Base-by-base conservation (phyloP, 1,140 invertebrate species). In the Brachionus manjavacas region DNA sequence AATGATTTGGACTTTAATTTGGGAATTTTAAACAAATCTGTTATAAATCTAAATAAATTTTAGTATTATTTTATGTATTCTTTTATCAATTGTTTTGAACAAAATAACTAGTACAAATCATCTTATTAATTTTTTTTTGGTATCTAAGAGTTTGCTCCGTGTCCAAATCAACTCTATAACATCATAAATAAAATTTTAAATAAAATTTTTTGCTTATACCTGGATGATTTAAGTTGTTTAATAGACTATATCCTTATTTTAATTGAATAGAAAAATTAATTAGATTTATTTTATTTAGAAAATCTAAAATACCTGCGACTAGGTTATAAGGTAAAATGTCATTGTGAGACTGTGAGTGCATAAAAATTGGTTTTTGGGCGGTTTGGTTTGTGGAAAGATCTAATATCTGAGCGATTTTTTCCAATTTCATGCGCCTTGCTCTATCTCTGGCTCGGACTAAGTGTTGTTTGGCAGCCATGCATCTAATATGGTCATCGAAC, bases 401-500 rank as follows among this genome's bases (percentile, higher is more conserved):
- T 8, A 81, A 25, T 8, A 81, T 20, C 64, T 81, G 79, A 60
- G 52, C 79, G 6, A 81, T 81, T 64, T 81, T 81, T 64, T 81
- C 79, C 23, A 81, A 23, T 64, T 81, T 81, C 12, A 81, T 81
- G 7, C 79, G 79, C 39, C 79, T 81, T 3, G 79, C 79, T 28
- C 79, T 41, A 1, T 83, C 60, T 35, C 96, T 92, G 60, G 96
- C 97, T 89, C 94, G 94, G 14, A 92, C 92, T 83, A 94, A 88
- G 85, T 94, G 95, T 85, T 92, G 91, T 83, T 91, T 92, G n/a
- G 92, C 95, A 41, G 95, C 95, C 95, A 97, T 96, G 88, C 96
- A 98, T 11, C 97, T 91, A 85, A 99, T 99, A 88, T 99, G 96
- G 91, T 99, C 97, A 88, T 99, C 97, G 88, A 99, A 99, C 60